Percentiles rank a stretch among this genome's conserved stretches.
These are phyloP conservation scores for Cabera pusaria DNA, from an alignment of 2,888 invertebrate species.

Conservation along the genomic window DNA sequence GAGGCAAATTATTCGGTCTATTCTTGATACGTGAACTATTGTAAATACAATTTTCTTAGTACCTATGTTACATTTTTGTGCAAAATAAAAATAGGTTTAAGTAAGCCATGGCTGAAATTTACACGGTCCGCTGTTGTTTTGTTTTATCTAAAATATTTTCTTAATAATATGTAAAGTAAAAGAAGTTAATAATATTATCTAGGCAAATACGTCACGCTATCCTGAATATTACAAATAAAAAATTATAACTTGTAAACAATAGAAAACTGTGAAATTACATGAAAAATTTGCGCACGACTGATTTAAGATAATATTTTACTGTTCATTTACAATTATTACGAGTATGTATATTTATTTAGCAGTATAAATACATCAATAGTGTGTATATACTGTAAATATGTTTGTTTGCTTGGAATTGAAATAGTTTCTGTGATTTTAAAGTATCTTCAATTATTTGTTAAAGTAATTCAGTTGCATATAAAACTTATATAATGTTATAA, in stretches of 20 bases:
- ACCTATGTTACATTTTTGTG: constrained; percentile 43
- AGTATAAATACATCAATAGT: too few species aligned
- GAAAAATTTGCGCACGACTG: constrained; percentile 50
- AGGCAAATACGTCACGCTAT: too few species aligned
- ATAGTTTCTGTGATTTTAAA: constrained; percentile 6
- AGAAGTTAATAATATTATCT: too few species aligned
- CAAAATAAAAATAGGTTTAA: constrained; percentile 33
- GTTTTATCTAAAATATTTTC: background rate
- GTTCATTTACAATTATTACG: constrained; percentile 35
- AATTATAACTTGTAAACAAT: too few species aligned
- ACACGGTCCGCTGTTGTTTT: constrained; percentile 35
- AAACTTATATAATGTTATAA: too few species aligned
- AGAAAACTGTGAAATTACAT: constrained; percentile 1
- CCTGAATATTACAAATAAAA: too few species aligned
- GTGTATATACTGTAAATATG: too few species aligned
- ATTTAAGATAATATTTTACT: constrained; percentile 47
- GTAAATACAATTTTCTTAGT: constrained; percentile 64
- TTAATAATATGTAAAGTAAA: too few species aligned
- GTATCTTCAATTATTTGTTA: too few species aligned
- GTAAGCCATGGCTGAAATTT: constrained; percentile 12
- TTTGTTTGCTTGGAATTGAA: constrained; percentile 21
- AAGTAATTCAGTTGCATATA: too few species aligned
- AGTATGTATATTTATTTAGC: constrained; percentile 21
- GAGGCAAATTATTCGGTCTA: constrained; percentile 51
- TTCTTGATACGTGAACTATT: constrained; percentile 78